These are phyloP conservation scores for Apotomis turbidana DNA, from an alignment of 2,888 invertebrate species.

Conservation along the genomic window DNA sequence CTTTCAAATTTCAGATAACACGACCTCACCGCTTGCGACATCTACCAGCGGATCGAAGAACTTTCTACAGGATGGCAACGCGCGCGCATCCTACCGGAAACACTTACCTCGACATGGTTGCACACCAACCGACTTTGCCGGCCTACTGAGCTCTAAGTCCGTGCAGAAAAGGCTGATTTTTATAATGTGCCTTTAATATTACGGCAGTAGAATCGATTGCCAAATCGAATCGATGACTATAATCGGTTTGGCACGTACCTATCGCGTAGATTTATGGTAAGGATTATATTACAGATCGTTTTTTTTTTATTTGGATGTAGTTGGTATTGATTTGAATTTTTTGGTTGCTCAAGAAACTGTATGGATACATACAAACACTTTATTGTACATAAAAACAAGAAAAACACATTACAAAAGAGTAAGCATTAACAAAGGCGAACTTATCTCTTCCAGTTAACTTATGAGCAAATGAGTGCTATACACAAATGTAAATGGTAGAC, in stretches of 20 bases:
- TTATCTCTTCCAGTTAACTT: too few species aligned
- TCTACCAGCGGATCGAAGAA: slow-evolving; percentile 57
- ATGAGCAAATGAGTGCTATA: too few species aligned
- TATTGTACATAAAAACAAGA: too few species aligned
- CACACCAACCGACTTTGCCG: slow-evolving; percentile 53
- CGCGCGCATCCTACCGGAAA: slow-evolving; percentile 60
- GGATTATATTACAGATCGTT: background rate
- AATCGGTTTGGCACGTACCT: slow-evolving; percentile 54
- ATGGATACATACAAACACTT: background rate
- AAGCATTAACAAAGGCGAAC: too few species aligned
- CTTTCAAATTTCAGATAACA: slow-evolving; percentile 73
- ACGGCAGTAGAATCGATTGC: slow-evolving; percentile 50
- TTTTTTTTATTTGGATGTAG: background rate
- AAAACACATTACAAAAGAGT: too few species aligned
- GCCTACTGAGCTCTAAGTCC: slow-evolving; percentile 41
- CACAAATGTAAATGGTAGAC: too few species aligned
- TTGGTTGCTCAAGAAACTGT: background rate
- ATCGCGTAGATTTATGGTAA: slow-evolving; percentile 39
- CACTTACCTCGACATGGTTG: slow-evolving; percentile 63
- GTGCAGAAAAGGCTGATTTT: slow-evolving; percentile 45
- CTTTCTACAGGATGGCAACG: slow-evolving; percentile 44
- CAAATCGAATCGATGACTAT: slow-evolving; percentile 56
- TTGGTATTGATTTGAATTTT: slow-evolving; percentile 3
- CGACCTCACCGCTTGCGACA: slow-evolving; percentile 62
- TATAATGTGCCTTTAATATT: slow-evolving; percentile 41